Percentiles rank a stretch among this genome's conserved stretches.
Evolutionary conservation across 2,888 invertebrate genomes (phyloP).

Genomic region (Drosophila ustulata): DNA sequence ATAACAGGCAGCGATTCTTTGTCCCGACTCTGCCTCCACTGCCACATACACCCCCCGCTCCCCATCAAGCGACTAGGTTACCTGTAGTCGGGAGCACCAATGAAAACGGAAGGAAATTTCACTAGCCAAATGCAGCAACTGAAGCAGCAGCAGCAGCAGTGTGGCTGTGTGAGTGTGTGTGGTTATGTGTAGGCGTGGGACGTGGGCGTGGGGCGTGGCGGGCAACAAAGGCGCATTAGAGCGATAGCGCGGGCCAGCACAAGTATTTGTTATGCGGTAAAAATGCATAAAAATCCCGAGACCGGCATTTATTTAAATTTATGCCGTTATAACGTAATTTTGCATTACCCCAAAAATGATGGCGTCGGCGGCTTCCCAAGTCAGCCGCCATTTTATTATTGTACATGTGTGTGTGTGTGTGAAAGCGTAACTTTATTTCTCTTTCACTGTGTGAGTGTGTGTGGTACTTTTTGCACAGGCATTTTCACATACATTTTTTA

Average conservation of each 20-base stretch:
- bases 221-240: constrained; percentile 72
- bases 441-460: constrained; percentile 20
- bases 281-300: constrained; percentile 85
- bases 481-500: constrained; percentile 69
- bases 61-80: constrained; percentile 28
- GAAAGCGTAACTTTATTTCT: constrained; percentile 23
- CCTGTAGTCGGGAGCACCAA: constrained; percentile 41
- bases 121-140: constrained; percentile 73
- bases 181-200: not conserved
- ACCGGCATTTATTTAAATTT: constrained; percentile 86
- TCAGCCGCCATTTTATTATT: constrained; percentile 72
- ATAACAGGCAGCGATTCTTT: constrained; percentile 66
- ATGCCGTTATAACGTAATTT: constrained; percentile 84
- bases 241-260: constrained; percentile 63
- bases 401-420: constrained; percentile 35
- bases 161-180: constrained; percentile 1
- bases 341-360: constrained; percentile 82
- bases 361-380: constrained; percentile 57
- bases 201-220: constrained; percentile 52
- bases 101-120: constrained; percentile 78
- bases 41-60: not conserved
- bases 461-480: constrained; percentile 65
- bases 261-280: constrained; percentile 84
- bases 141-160: constrained; percentile 42
- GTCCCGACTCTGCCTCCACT: constrained; percentile 17